Percentiles rank a stretch among this genome's conserved stretches.
phyloP scores from a whole-genome alignment of 2,113 vertebrate species.

The Lamprotornis superbus region DNA sequence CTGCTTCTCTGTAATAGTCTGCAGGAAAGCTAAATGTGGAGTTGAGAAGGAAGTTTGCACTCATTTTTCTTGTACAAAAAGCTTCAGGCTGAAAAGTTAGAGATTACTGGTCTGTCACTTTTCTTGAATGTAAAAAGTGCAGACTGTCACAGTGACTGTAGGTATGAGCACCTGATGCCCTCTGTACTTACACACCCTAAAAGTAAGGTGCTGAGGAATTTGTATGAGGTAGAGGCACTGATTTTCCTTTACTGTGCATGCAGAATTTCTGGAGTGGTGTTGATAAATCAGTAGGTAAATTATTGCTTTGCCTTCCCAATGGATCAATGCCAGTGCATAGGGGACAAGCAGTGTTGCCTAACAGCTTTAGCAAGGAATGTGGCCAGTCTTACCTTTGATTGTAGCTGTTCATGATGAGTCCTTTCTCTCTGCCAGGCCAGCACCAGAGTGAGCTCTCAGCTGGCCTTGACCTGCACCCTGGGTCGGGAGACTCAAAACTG shows the following conservation, averaged over 20 bases:
- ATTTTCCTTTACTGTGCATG: not conserved
- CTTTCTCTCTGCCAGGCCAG: not conserved
- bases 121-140: not conserved
- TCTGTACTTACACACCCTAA: not conserved
- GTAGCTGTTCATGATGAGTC: not conserved
- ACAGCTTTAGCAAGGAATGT: not conserved
- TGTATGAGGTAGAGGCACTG: not conserved
- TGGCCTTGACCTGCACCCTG: not conserved
- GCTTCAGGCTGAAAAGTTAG: not conserved
- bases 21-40: not conserved
- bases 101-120: not conserved
- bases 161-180: not conserved
- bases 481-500: not conserved
- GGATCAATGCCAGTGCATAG: not conserved
- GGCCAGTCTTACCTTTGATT: not conserved
- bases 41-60: not conserved
- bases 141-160: not conserved
- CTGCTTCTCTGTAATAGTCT: not conserved
- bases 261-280: not conserved
- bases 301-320: not conserved
- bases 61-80: not conserved
- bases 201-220: not conserved
- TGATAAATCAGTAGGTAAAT: not conserved
- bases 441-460: not conserved
- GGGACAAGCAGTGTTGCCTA: not conserved